Conservation (phyloP, 2,113 vertebrate genomes). For the Chlamydotis undulata region DNA sequence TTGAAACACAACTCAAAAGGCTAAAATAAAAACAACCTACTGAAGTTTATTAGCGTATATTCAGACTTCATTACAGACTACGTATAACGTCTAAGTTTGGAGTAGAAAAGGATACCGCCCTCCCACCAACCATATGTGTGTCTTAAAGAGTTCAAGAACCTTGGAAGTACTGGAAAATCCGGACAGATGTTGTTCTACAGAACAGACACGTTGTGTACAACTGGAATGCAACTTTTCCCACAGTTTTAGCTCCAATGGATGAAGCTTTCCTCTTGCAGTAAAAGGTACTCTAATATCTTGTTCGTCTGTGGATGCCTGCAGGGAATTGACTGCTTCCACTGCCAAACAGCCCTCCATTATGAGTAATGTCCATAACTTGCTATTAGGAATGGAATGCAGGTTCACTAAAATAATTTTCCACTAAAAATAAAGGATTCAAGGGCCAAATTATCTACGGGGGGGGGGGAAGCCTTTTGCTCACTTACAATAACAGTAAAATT, state of each 20-base stretch:
- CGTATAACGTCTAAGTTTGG: not conserved
- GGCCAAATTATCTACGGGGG: not conserved
- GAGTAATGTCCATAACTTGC: constrained; percentile 50
- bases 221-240: constrained; percentile 15
- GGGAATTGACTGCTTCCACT: not conserved
- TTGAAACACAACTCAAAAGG: not conserved
- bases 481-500: not conserved
- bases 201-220: not conserved
- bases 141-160: not conserved
- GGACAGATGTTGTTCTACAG: constrained; percentile 24
- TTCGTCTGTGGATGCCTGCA: not conserved
- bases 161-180: not conserved
- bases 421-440: constrained; percentile 53
- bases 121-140: not conserved
- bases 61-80: not conserved
- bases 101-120: not conserved
- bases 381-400: constrained; percentile 60
- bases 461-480: not conserved
- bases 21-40: not conserved
- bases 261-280: not conserved
- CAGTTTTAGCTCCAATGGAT: not conserved
- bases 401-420: constrained; percentile 47
- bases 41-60: not conserved
- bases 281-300: not conserved
- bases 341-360: constrained; percentile 28